Base-by-base conservation (phyloP, 2,113 vertebrate species). In the Planiliza haematocheilus region DNA sequence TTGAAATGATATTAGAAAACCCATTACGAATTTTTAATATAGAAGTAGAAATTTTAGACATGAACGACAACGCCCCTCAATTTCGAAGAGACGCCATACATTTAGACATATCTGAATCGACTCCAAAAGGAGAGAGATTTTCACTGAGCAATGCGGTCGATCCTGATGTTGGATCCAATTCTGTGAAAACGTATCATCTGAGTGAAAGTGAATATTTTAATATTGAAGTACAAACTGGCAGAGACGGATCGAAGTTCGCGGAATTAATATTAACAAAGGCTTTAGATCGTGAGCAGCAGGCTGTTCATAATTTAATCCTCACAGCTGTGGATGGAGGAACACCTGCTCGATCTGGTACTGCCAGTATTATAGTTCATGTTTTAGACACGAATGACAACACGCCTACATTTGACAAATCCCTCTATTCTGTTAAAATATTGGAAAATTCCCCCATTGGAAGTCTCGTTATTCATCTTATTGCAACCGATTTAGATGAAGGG, bases 21-120 rank as follows among this genome's bases (percentile, higher is more conserved):
- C 94, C 94, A 0, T 2, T 93, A 1, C 74, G 91, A 24, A 91
- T 95, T 1, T 94, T 94, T 86, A 92, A 95, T 0, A 91, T 93
- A 0, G 92, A 93, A 61, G 11, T 93, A 0, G 91, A 90, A 37
- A 85, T 93, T 7, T 10, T 81, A 1, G 92, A 93, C 36, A 92
- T 91, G 0, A 93, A 93, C 2, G 92, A 93, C 52, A 92, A 93
- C 68, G 81, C 85, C 24, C 92, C 92, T 0, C 56, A 90, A 1
- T 93, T 93, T 55, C 11, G 92, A 0, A 76, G 93, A 14, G 94
- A 95, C 56, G 82, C 58, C 4, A 91, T 95, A 20, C 65, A 93
- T 67, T 65, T 93, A 38, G 93, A 93, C 10, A 85, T 94, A 9
- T 86, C 91, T 1, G 89, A 91, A 57, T 42, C 90, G 0, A 84